Percentiles rank a stretch among this genome's conserved stretches.
phyloP scores from a whole-genome alignment of 2,888 invertebrate species.

The Agrochola litura region DNA sequence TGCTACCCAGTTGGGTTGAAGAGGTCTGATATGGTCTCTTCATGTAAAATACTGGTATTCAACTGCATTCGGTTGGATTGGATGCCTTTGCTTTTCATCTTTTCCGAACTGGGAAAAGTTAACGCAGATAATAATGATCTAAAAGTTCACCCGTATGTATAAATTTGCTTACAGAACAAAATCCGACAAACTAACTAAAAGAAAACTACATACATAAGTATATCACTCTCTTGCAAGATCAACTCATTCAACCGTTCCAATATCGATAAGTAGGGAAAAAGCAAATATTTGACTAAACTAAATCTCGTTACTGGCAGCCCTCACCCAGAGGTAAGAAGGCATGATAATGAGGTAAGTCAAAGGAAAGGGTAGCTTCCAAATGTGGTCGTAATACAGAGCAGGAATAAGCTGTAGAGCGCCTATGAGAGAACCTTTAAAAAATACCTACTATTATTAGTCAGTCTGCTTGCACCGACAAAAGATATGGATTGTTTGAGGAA shows the following conservation, averaged over 20 bases:
- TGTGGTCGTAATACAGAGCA: not conserved
- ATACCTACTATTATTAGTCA: not conserved
- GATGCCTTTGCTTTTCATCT: too few species aligned
- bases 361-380: constrained; percentile 10
- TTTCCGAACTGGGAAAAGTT: not conserved
- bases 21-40: not conserved
- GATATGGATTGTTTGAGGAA: not conserved
- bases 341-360: constrained; percentile 44
- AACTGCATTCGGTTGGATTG: too few species aligned
- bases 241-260: constrained; percentile 15
- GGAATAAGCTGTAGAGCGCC: constrained; percentile 5
- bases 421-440: not conserved
- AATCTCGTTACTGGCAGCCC: constrained; percentile 22
- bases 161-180: not conserved
- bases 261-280: constrained; percentile 20
- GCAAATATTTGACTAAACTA: constrained; percentile 35
- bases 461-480: not conserved
- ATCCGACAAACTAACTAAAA: not conserved
- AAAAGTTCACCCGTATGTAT: not conserved
- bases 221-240: not conserved
- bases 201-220: not conserved
- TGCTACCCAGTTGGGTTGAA: not conserved
- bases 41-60: not conserved
- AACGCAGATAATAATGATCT: too few species aligned
- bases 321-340: constrained; percentile 15